Evolutionary conservation across 1,140 invertebrate species (phyloP).

Genomic region (Bombus sibiricus): DNA sequence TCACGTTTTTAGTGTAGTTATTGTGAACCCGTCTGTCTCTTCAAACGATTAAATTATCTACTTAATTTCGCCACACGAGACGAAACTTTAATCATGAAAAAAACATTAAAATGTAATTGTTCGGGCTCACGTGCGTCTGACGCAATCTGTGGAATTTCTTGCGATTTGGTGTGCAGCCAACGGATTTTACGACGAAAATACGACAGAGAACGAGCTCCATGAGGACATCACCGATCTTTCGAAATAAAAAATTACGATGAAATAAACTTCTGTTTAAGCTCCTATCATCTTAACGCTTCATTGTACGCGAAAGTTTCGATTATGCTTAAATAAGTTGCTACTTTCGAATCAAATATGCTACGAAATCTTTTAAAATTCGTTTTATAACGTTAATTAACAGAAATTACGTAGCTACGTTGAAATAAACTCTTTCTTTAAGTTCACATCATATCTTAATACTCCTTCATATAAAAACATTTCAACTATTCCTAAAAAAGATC

Average conservation of each 20-base stretch:
- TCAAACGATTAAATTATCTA: background rate
- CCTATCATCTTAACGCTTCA: background rate
- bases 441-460: background rate
- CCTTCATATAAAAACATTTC: no score
- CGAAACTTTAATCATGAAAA: background rate
- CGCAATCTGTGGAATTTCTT: conserved; percentile 65
- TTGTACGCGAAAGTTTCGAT: background rate
- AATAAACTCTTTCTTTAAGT: no score
- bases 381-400: background rate
- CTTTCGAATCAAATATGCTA: background rate
- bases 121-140: conserved; percentile 60
- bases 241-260: background rate
- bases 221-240: background rate
- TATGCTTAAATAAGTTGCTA: background rate
- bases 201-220: background rate
- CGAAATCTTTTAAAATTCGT: background rate
- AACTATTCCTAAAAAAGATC: background rate
- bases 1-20: background rate
- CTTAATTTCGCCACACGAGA: no score
- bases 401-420: background rate
- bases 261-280: background rate
- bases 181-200: conserved; percentile 67
- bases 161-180: conserved; percentile 65
- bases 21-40: background rate
- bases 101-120: conserved; percentile 2